Evolutionary conservation across 2,113 vertebrate genomes (phyloP).

Genomic region (Fregetta grallaria): DNA sequence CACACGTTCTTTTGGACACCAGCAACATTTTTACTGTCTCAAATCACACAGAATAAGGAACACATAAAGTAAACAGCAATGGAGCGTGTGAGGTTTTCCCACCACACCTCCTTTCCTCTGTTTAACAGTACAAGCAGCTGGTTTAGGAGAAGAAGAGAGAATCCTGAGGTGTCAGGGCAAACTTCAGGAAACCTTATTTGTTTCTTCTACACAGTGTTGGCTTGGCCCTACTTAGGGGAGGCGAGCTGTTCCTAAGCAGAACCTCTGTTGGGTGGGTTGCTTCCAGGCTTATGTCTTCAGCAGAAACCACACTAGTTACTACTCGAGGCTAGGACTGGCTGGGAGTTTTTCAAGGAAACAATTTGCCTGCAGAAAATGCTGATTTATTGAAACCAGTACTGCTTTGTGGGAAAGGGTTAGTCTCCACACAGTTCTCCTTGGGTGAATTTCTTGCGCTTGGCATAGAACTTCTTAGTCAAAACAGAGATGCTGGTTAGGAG

Average conservation of each 20-base stretch:
- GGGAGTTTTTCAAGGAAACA: background rate
- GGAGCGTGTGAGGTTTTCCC: background rate
- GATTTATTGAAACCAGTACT: background rate
- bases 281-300: background rate
- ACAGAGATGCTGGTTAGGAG: background rate
- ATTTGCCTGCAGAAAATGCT: constrained; percentile 6
- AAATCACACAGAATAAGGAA: background rate
- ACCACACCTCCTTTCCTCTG: background rate
- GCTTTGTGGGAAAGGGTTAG: background rate
- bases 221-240: background rate
- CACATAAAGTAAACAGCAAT: background rate
- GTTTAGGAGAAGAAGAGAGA: background rate
- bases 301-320: background rate
- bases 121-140: background rate
- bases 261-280: background rate
- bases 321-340: background rate
- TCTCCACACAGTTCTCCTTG: background rate
- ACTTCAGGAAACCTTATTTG: background rate
- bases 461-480: constrained; percentile 30
- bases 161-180: background rate
- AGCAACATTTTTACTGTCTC: background rate
- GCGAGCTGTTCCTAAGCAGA: background rate
- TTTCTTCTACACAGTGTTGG: fast-evolving
- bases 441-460: background rate
- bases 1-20: background rate